Percentiles rank a stretch among this genome's conserved stretches.
These are phyloP conservation scores for Lucilia cuprina DNA, from an alignment of 1,140 invertebrate species.

Conservation along the genomic window DNA sequence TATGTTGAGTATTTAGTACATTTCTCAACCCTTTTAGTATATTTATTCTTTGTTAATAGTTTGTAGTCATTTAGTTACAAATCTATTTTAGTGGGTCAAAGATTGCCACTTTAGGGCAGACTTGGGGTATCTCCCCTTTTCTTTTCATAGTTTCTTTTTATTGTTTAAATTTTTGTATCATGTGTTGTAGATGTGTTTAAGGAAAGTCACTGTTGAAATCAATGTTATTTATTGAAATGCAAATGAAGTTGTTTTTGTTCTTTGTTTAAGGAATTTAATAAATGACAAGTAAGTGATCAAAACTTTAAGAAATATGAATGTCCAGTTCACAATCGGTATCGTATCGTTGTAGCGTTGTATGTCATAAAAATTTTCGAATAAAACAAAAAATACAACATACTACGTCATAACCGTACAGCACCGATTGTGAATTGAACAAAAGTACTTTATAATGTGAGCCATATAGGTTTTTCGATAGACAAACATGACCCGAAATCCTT, in stretches of 20 bases:
- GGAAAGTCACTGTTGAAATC: background rate
- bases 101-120: background rate
- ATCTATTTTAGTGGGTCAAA: conserved; percentile 26
- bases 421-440: too few relatives aligned
- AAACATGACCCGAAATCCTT: too few relatives aligned
- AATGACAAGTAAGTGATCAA: too few relatives aligned
- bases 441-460: too few relatives aligned
- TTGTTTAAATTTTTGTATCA: background rate
- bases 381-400: too few relatives aligned
- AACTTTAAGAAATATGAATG: too few relatives aligned
- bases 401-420: too few relatives aligned
- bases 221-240: background rate
- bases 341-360: too few relatives aligned
- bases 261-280: too few relatives aligned
- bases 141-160: background rate
- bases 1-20: background rate
- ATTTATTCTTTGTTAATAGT: background rate
- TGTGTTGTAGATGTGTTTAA: background rate
- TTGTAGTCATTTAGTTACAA: conserved; percentile 5
- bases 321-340: too few relatives aligned
- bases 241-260: background rate
- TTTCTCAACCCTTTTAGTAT: background rate
- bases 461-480: too few relatives aligned
- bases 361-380: too few relatives aligned
- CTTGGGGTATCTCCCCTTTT: background rate